Evolutionary conservation across 2,113 vertebrate species (phyloP).

Genomic region (Machaerirhynchus nigripectus): DNA sequence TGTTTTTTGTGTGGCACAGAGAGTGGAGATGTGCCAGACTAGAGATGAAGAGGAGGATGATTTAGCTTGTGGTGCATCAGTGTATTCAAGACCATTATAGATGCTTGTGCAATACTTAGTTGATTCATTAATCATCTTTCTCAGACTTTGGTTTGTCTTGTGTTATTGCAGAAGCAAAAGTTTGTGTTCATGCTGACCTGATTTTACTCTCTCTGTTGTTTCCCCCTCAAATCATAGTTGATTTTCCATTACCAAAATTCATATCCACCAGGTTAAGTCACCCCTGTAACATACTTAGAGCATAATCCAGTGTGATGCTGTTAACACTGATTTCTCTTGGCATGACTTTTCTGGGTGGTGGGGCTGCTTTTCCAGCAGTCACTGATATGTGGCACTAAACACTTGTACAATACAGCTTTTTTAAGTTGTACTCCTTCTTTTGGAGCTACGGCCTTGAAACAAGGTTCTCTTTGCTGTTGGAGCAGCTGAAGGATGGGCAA

Average conservation of each 20-base stretch:
- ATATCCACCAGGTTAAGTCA: background rate
- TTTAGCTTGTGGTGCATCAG: background rate
- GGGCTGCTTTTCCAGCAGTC: background rate
- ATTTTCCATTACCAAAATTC: background rate
- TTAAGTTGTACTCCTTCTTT: background rate
- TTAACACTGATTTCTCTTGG: background rate
- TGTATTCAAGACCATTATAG: background rate
- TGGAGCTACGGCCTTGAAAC: background rate
- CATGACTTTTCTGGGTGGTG: background rate
- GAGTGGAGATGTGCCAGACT: background rate
- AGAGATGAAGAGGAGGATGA: background rate
- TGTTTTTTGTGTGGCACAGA: background rate
- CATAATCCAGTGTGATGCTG: background rate
- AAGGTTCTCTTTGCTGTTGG: background rate
- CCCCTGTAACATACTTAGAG: background rate
- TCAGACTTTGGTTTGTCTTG: background rate
- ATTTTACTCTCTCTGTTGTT: background rate
- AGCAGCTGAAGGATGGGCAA: background rate
- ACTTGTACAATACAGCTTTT: background rate
- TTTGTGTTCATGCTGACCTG: rapidly evolving
- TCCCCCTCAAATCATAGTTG: background rate
- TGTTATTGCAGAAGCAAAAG: background rate
- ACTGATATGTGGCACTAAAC: background rate
- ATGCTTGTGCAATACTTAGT: background rate
- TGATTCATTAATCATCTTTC: background rate